Conservation (phyloP, 2,888 invertebrate species). For the Leucoptera coffeella region DNA sequence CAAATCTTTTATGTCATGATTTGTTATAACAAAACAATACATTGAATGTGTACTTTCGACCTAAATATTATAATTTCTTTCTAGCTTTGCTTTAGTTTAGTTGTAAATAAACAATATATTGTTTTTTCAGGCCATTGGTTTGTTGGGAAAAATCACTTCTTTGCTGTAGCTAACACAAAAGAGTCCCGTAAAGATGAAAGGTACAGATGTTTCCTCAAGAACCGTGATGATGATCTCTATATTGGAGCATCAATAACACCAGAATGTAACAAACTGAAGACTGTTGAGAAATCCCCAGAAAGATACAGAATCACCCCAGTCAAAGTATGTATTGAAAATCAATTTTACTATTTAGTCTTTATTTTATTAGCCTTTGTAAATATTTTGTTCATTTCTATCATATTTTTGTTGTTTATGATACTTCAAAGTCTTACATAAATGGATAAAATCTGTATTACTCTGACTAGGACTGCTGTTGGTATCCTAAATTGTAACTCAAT, state of each 20-base stretch:
- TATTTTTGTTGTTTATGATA: no score
- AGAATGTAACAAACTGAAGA: slow-evolving; percentile 87
- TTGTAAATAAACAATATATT: neutral
- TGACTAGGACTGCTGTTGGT: no score
- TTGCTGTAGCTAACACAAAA: slow-evolving; percentile 95
- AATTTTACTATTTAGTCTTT: neutral
- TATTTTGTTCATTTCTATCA: no score
- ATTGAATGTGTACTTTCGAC: no score
- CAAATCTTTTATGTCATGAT: no score
- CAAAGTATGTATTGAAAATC: slow-evolving; percentile 17
- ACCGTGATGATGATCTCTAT: slow-evolving; percentile 88
- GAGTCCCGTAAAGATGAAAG: slow-evolving; percentile 93
- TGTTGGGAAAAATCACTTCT: slow-evolving; percentile 91
- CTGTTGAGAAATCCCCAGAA: slow-evolving; percentile 89
- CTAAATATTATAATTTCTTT: neutral
- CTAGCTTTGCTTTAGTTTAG: neutral
- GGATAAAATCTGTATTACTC: no score
- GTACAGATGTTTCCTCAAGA: slow-evolving; percentile 89
- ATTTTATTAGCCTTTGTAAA: neutral
- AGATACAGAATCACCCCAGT: slow-evolving; percentile 81
- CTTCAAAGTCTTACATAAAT: no score
- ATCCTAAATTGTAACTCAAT: no score
- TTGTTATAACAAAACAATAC: no score
- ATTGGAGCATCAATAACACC: slow-evolving; percentile 91
- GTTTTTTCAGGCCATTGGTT: slow-evolving; percentile 75